Percentiles rank a stretch among this genome's conserved stretches.
These are phyloP conservation scores for Nematolebias whitei DNA, from an alignment of 2,113 vertebrate species.

Conservation along the genomic window DNA sequence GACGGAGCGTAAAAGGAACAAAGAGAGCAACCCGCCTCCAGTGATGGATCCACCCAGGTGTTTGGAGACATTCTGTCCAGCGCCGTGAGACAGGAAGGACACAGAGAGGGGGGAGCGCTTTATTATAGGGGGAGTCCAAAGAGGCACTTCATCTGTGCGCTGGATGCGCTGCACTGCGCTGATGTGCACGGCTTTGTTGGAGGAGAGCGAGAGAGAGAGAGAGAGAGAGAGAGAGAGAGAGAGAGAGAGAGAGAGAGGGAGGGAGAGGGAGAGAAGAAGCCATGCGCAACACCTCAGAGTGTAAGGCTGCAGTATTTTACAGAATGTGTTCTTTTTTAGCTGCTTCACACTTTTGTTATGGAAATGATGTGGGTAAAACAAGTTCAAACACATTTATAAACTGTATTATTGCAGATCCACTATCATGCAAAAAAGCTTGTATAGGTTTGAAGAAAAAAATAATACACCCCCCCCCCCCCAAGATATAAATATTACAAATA, in stretches of 20 bases:
- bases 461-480: too few relatives aligned
- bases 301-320: background rate
- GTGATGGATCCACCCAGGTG: slow-evolving; percentile 27
- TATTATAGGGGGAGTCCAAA: background rate
- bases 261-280: too few relatives aligned
- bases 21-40: slow-evolving; percentile 1
- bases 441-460: too few relatives aligned
- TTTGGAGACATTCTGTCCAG: slow-evolving; percentile 34
- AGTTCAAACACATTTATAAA: too few relatives aligned
- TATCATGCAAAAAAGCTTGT: too few relatives aligned
- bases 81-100: background rate
- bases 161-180: slow-evolving; percentile 13
- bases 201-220: slow-evolving; percentile 11
- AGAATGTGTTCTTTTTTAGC: background rate
- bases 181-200: background rate
- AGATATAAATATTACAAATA: too few relatives aligned
- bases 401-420: too few relatives aligned
- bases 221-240: slow-evolving; percentile 1
- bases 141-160: background rate
- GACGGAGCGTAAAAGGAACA: background rate
- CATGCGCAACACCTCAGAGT: background rate
- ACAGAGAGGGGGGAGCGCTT: background rate
- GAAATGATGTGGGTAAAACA: too few relatives aligned
- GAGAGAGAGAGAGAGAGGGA: too few relatives aligned
- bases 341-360: too few relatives aligned